phyloP scores from a whole-genome alignment of 2,113 vertebrate species.

The Vidua chalybeata region DNA sequence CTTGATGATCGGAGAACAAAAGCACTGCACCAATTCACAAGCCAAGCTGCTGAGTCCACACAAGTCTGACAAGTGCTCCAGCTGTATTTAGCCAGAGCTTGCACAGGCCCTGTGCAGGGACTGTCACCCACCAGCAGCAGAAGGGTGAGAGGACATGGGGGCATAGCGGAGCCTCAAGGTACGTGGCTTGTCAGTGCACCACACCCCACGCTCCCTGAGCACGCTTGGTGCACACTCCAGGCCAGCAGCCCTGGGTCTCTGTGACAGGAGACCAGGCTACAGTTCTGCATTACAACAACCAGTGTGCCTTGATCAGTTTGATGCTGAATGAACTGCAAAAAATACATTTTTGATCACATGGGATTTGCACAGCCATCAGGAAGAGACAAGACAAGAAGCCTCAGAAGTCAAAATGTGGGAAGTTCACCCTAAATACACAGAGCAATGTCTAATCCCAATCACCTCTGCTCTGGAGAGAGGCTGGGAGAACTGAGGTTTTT shows the following conservation, averaged over 20 bases:
- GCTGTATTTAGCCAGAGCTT: neutral
- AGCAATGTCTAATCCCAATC: neutral
- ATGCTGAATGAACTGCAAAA: neutral
- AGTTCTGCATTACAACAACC: neutral
- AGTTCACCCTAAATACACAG: neutral
- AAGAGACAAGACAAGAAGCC: neutral
- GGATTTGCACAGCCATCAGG: neutral
- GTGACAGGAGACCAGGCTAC: neutral
- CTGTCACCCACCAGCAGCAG: neutral
- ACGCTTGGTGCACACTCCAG: neutral
- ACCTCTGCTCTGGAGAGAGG: neutral
- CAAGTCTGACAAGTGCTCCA: neutral
- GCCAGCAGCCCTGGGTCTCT: neutral
- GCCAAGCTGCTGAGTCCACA: neutral
- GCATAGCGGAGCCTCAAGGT: fast-evolving
- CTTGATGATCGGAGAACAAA: neutral
- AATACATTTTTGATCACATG: neutral
- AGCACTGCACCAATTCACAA: neutral
- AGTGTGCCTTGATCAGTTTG: neutral
- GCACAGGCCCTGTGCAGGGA: neutral
- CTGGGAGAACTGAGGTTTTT: neutral
- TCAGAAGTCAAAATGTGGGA: neutral
- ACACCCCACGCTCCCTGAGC: fast-evolving
- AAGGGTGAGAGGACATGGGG: neutral
- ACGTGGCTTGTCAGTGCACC: neutral